Evolutionary conservation across 2,888 invertebrate genomes (phyloP).

Genomic region (Strigamia transsilvanica): DNA sequence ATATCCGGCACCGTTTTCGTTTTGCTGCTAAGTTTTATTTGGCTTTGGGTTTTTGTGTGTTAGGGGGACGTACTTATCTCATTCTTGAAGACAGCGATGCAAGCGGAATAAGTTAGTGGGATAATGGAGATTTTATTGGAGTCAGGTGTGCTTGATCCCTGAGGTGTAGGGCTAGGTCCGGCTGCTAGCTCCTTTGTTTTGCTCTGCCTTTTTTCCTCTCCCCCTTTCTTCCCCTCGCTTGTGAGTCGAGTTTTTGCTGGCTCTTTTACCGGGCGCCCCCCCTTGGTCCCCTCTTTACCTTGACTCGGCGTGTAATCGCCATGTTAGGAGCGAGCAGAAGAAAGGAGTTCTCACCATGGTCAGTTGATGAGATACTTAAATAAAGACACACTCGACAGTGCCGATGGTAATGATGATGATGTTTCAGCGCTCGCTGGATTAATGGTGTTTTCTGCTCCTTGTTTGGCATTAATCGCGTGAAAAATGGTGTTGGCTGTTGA

Average conservation of each 20-base stretch:
- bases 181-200: constrained; percentile 46
- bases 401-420: constrained; percentile 23
- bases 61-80: constrained; percentile 5
- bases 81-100: constrained; percentile 34
- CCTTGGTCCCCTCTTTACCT: neutral
- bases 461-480: constrained; percentile 45
- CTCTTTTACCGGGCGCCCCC: neutral
- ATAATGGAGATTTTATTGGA: constrained; percentile 54
- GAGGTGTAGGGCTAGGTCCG: constrained; percentile 52
- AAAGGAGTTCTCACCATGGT: constrained; percentile 24
- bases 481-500: constrained; percentile 31
- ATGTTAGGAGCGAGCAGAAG: constrained; percentile 16
- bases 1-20: too few species aligned
- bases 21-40: too few species aligned
- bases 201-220: neutral
- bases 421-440: neutral
- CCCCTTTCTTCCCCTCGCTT: neutral
- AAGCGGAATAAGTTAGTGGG: constrained; percentile 52
- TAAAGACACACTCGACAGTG: constrained; percentile 19
- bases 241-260: neutral
- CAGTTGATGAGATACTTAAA: constrained; percentile 48
- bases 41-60: too few species aligned
- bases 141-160: constrained; percentile 53
- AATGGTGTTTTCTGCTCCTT: neutral
- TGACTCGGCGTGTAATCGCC: constrained; percentile 41